Percentiles rank a stretch among this genome's conserved stretches.
phyloP scores from a whole-genome alignment of 1,140 invertebrate species.

The Meloidogyne chitwoodi region DNA sequence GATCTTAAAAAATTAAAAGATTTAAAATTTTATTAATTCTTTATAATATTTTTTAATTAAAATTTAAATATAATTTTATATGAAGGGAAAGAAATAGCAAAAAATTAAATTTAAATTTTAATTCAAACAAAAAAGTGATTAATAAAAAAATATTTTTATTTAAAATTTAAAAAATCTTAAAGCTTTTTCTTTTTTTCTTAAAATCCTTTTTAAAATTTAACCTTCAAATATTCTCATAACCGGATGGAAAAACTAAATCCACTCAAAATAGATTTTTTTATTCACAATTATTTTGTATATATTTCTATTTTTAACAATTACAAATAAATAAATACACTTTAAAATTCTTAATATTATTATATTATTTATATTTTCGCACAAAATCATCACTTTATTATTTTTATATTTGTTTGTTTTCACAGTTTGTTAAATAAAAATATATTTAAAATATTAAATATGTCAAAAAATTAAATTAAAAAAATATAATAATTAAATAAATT shows the following conservation, averaged over 20 bases:
- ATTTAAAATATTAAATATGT: too few relatives aligned
- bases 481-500: too few relatives aligned
- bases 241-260: background rate
- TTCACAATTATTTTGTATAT: background rate
- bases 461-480: background rate
- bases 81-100: too few relatives aligned
- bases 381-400: background rate
- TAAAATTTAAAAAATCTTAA: background rate
- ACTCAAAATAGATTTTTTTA: background rate
- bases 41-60: too few relatives aligned
- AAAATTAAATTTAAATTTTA: too few relatives aligned
- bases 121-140: too few relatives aligned
- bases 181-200: background rate
- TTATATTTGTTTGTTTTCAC: background rate
- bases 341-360: background rate
- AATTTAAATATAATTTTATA: too few relatives aligned
- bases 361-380: too few relatives aligned
- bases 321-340: background rate
- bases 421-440: background rate
- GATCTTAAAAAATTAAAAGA: too few relatives aligned
- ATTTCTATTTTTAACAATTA: background rate
- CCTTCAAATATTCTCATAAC: background rate
- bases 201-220: background rate
- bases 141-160: too few relatives aligned
- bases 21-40: too few relatives aligned